Base-by-base conservation (phyloP, 2,888 invertebrate species). In the Carcina quercana region DNA sequence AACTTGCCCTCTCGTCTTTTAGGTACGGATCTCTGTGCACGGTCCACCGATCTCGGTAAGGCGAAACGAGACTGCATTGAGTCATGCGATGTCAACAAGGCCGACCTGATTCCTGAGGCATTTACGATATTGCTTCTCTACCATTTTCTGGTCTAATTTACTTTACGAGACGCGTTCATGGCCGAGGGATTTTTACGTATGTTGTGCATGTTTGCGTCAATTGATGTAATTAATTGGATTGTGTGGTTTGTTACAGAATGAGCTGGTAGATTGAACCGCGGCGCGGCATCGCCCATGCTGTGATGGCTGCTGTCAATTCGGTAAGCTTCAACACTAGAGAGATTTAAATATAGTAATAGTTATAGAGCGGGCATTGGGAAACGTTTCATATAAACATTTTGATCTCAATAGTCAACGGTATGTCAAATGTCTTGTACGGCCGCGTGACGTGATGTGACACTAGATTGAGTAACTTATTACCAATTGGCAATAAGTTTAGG, bases 221-320 rank as follows among this genome's bases (percentile, higher is more conserved):
- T 17, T 29, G 15, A 31, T 7, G 28, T 34, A 32, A 40, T 35
- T 33, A 29, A 42, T 37, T 38, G 29, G 25, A 26, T 31, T 24
- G 38, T 35, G 37, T 37, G 25, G 30, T 21, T 78, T 76, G 70
- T 83, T 83, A 39, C 80, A 82, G 82, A 60, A 78, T 79, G 76
- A 52, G 47, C 47, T 61, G 66, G 64, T 71, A 62, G 53, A 41
- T 34, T 37, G 42, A 36, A 30, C 31, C 44, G 45, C 45, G 42
- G 42, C 30, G 45, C 49, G 51, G 55, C 54, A 62, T 68, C 54
- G 66, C 66, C 59, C 59, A 74, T 50, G 78, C 71, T 66, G 85
- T 80, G 78, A 88, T 88, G 88, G 87, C 88, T 61, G 87, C 88
- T 63, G 86, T 88, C 62, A 88, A 88, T 78, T 86, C 88, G 87